Base-by-base conservation (phyloP, 2,113 vertebrate species). In the Elephantulus edwardii region DNA sequence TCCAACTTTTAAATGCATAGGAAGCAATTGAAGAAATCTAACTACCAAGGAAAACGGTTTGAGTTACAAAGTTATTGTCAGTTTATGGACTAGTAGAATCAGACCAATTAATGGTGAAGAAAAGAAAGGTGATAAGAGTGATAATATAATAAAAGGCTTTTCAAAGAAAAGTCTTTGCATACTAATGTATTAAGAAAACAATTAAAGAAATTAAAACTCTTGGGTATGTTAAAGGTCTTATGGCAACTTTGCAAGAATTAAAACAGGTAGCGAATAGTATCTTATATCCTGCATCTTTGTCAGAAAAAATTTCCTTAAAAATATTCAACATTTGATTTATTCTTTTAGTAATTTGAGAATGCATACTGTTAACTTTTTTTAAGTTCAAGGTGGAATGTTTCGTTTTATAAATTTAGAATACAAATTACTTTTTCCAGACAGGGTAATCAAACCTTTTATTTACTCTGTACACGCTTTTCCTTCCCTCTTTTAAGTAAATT, bases 281-380 rank as follows among this genome's bases (percentile, higher is more conserved):
- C 24, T 38, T 44, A 60, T 64, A 66, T 24, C 16, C 35, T 77
- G 16, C 35, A 72, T 35, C 16, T 89, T 74, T 72, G 14, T 77
- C 46, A 78, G 81, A n/a, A 86, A 72, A 90, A 90, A 17, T 50
- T 72, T 77, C 35, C 30, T 35, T 90, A 66, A 56, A 84, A 76
- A 62, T 48, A 78, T 66, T 72, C 12, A 60, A 72, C 78, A 12
- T 80, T 68, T 62, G 48, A 66, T 91, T n/a, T n/a, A n/a, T n/a
- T n/a, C n/a, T n/a, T n/a, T n/a, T n/a, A n/a, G n/a, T n/a, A n/a
- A n/a, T n/a, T n/a, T n/a, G n/a, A n/a, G n/a, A n/a, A n/a, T n/a
- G n/a, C n/a, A n/a, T n/a, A n/a, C n/a, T n/a, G n/a, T n/a, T n/a
- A n/a, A n/a, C n/a, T n/a, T n/a, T n/a, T n/a, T n/a, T n/a, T n/a